phyloP scores from a whole-genome alignment of 2,797 vertebrate species.

The Siniperca obscura region DNA sequence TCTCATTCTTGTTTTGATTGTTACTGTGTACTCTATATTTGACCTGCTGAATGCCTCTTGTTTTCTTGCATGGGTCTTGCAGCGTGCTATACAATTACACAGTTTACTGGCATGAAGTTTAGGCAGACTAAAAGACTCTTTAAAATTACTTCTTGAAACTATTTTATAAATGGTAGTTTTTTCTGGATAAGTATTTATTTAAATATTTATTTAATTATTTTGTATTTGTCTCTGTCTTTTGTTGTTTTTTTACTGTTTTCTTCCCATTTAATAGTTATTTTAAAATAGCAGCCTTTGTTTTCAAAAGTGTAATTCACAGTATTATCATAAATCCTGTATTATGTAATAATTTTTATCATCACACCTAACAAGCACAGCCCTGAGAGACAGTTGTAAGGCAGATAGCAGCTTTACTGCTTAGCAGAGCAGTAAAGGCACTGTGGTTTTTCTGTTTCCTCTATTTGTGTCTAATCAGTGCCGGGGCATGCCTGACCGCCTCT shows the following conservation, averaged over 20 bases:
- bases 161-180: neutral
- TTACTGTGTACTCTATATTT: neutral
- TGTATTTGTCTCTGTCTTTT: neutral
- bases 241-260: neutral
- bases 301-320: neutral
- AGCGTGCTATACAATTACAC: neutral
- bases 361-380: neutral
- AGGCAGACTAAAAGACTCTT: neutral
- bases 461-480: slow-evolving; percentile 77
- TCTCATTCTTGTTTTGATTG: slow-evolving; percentile 2
- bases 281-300: neutral
- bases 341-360: slow-evolving; percentile 2
- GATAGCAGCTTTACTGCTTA: slow-evolving; percentile 41
- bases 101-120: neutral
- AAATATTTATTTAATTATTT: neutral
- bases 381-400: slow-evolving; percentile 12
- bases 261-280: neutral
- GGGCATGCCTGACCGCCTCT: slow-evolving; percentile 74
- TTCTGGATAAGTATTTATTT: neutral
- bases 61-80: neutral
- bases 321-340: neutral
- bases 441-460: slow-evolving; percentile 78
- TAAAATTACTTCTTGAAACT: neutral
- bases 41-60: neutral
- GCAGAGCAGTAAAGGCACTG: slow-evolving; percentile 57